Conservation (phyloP, 2,797 vertebrate genomes). For the Meda fulgida region DNA sequence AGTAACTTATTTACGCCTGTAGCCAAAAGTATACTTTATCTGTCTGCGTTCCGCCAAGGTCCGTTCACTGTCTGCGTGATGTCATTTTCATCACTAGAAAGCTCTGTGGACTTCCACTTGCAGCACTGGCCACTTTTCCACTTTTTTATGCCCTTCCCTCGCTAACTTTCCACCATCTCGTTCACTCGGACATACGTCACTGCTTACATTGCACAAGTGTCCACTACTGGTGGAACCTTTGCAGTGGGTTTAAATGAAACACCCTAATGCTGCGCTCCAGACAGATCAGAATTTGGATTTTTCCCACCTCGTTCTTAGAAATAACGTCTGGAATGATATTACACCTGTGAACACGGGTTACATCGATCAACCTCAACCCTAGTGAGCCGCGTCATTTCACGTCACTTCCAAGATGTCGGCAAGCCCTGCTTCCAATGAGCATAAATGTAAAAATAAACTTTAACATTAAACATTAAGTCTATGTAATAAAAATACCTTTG, state of each 20-base stretch:
- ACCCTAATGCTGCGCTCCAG: no score
- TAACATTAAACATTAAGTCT: no score
- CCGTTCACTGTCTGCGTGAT: background rate
- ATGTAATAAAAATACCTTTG: no score
- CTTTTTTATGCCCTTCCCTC: background rate
- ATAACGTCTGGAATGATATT: no score
- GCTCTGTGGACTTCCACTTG: background rate
- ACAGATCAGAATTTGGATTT: no score
- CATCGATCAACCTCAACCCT: background rate
- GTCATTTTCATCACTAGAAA: background rate
- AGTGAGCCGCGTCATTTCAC: background rate
- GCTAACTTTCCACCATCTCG: background rate
- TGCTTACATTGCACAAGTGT: background rate
- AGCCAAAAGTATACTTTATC: background rate
- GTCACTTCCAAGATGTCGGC: background rate
- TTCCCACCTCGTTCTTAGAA: no score
- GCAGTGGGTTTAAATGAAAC: background rate
- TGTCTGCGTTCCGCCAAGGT: background rate
- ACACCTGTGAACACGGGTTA: background rate
- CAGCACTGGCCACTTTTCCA: no score
- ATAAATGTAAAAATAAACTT: no score
- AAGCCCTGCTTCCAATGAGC: background rate
- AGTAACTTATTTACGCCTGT: background rate
- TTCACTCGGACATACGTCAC: background rate
- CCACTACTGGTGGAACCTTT: background rate